Evolutionary conservation across 2,113 vertebrate genomes (phyloP).

Genomic region (Conger conger): DNA sequence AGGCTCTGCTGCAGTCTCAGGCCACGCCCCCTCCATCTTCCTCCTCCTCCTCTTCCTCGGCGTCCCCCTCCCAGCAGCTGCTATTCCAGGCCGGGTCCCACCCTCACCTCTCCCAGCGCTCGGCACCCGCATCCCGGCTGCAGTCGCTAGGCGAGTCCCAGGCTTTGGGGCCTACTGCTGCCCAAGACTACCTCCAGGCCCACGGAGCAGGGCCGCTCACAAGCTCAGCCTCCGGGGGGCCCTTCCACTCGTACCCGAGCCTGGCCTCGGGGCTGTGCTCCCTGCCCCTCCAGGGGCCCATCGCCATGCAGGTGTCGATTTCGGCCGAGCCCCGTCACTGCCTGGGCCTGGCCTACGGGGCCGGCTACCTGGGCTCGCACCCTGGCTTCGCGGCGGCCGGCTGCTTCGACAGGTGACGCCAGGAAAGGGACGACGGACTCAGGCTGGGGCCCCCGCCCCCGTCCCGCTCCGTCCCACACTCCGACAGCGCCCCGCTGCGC

Average conservation of each 20-base stretch:
- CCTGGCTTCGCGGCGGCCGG: not conserved
- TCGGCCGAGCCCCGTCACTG: slow-evolving; percentile 63
- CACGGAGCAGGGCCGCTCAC: slow-evolving; percentile 64
- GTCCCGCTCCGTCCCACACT: not conserved
- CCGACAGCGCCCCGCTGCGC: not conserved
- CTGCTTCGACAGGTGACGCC: slow-evolving; percentile 32
- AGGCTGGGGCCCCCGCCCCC: not conserved
- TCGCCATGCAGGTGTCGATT: slow-evolving; percentile 77
- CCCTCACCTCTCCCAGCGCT: slow-evolving; percentile 66
- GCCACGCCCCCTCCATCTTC: slow-evolving; percentile 21
- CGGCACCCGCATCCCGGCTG: slow-evolving; percentile 68
- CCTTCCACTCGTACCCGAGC: slow-evolving; percentile 61
- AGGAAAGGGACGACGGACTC: slow-evolving; percentile 12
- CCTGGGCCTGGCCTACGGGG: slow-evolving; percentile 38
- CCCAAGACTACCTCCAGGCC: slow-evolving; percentile 77
- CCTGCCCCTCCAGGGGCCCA: slow-evolving; percentile 67
- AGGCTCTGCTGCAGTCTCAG: slow-evolving; percentile 42
- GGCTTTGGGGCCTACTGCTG: slow-evolving; percentile 74
- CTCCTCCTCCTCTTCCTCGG: slow-evolving; percentile 41
- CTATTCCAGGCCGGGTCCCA: slow-evolving; percentile 77
- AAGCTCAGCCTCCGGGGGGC: slow-evolving; percentile 29
- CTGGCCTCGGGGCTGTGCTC: slow-evolving; percentile 62
- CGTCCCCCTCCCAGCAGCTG: slow-evolving; percentile 69
- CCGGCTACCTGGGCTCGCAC: slow-evolving; percentile 10
- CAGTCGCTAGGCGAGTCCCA: slow-evolving; percentile 73